These are phyloP conservation scores for Polietes domitor DNA, from an alignment of 2,888 invertebrate species.

Conservation along the genomic window DNA sequence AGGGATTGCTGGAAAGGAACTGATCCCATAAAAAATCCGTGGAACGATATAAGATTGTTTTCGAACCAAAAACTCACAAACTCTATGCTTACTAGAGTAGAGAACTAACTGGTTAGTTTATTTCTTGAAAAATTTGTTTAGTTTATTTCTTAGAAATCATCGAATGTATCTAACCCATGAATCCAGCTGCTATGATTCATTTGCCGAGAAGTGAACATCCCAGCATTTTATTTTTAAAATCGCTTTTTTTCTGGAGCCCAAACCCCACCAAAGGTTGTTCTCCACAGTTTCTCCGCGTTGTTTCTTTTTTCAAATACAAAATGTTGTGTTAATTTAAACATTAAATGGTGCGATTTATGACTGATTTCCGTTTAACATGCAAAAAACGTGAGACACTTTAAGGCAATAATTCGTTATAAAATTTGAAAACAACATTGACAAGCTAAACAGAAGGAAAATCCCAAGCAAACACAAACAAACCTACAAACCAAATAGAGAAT, in stretches of 20 bases:
- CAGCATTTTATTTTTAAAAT: too few relatives aligned
- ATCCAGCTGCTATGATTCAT: too few relatives aligned
- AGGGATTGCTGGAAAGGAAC: too few relatives aligned
- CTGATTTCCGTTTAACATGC: slow-evolving; percentile 22
- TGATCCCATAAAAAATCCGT: too few relatives aligned
- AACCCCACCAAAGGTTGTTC: background rate
- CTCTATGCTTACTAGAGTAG: too few relatives aligned
- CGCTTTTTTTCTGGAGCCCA: background rate
- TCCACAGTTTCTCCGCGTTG: background rate
- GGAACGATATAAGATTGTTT: too few relatives aligned
- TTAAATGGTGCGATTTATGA: slow-evolving; percentile 54
- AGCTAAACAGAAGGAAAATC: slow-evolving; percentile 1
- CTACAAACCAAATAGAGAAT: background rate
- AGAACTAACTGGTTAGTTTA: too few relatives aligned
- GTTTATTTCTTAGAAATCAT: too few relatives aligned
- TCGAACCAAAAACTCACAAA: too few relatives aligned
- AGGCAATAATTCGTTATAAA: slow-evolving; percentile 15
- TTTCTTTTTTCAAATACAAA: background rate
- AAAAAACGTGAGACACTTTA: slow-evolving; percentile 45
- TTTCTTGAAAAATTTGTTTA: too few relatives aligned
- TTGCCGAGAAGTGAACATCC: too few relatives aligned
- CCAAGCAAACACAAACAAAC: background rate
- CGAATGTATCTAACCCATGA: too few relatives aligned
- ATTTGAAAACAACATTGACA: background rate
- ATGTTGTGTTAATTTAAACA: slow-evolving; percentile 38